Percentiles rank a stretch among this genome's conserved stretches.
Evolutionary conservation across 2,888 invertebrate species (phyloP).

Genomic region (Brachypalpus laphriformis): DNA sequence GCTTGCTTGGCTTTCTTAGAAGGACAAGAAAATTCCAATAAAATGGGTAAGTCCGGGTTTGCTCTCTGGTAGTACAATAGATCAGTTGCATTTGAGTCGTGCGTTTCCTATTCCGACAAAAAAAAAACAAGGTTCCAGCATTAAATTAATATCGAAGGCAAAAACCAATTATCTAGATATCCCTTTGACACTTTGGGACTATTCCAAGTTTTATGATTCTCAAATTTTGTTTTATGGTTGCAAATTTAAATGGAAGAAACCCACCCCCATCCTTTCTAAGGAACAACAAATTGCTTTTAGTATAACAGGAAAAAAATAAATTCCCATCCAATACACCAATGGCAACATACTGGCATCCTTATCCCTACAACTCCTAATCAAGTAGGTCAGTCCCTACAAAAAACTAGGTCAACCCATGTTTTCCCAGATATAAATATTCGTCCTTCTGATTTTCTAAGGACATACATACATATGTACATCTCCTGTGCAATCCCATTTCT

Average conservation of each 20-base stretch:
- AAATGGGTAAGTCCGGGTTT: too few relatives aligned
- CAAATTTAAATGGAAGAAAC: conserved; percentile 1
- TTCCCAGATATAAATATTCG: background rate
- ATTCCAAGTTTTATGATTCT: background rate
- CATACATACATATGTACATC: background rate
- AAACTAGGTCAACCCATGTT: conserved; percentile 17
- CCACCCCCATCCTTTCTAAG: background rate
- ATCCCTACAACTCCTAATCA: background rate
- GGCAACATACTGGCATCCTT: background rate
- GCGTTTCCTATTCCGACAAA: too few relatives aligned
- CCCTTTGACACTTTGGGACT: background rate
- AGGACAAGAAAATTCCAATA: too few relatives aligned
- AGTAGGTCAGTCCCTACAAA: conserved; percentile 16
- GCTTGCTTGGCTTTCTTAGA: too few relatives aligned
- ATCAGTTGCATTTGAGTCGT: too few relatives aligned
- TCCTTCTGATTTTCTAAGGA: background rate
- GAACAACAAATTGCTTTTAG: conserved; percentile 9
- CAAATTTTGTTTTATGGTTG: background rate
- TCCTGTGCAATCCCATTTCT: background rate
- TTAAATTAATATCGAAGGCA: too few relatives aligned
- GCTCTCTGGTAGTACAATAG: too few relatives aligned
- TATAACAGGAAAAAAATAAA: background rate
- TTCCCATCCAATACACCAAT: background rate
- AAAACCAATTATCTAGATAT: background rate
- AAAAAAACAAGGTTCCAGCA: too few relatives aligned